Evolutionary conservation across 2,797 vertebrate genomes (phyloP), one percentile per base, ranked within the genome.

Genomic region (Synanceia verrucosa): DNA sequence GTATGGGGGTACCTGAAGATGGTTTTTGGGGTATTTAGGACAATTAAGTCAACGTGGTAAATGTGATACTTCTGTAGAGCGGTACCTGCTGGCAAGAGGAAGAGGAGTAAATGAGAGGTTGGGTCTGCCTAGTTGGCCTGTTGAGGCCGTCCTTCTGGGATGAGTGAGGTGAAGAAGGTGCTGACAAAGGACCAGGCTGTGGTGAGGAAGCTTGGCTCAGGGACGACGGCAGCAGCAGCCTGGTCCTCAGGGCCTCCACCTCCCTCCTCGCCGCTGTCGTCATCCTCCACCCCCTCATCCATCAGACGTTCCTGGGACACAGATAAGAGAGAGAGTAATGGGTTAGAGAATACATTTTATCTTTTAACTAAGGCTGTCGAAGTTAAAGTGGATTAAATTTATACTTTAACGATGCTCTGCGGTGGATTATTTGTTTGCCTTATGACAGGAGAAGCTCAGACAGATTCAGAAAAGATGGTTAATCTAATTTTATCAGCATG

Each of bases 91-190:
- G 73, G 58, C 28, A 67, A 63, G 26, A 60, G 46, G 59, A 47
- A 3, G 33, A 50, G 46, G 61, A 19, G 56, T 23, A 16, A 29
- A 23, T 28, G 5, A 41, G 60, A 41, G 33, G 33, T 13, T 3
- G 56, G 23, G 51, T 52, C 61, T 9, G 41, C 65, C 92, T 94
- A 99, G 92, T 98, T 98, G 90, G 94, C 96, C 50, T 94, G 91
- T 24, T 96, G 96, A 56, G 96, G 94, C 71, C 95, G 96, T 43
- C 96, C 97, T 85, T 99, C 97, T 0, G 98, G 98, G 83, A 99
- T 96, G 21, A 99, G 95, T 0, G 98, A 99, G 70, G 96, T 98
- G 89, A 99, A 96, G 93, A 99, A 98, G 52, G 97, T 97, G 85
- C 96, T 97, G 88, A 99, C 91, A 87, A 99, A 99, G 70, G 97